A percentile compares a stretch with the other conserved stretches of the same genome.
These are phyloP conservation scores for Drosophila falleni DNA, from an alignment of 2,888 invertebrate species.

Conservation along the genomic window DNA sequence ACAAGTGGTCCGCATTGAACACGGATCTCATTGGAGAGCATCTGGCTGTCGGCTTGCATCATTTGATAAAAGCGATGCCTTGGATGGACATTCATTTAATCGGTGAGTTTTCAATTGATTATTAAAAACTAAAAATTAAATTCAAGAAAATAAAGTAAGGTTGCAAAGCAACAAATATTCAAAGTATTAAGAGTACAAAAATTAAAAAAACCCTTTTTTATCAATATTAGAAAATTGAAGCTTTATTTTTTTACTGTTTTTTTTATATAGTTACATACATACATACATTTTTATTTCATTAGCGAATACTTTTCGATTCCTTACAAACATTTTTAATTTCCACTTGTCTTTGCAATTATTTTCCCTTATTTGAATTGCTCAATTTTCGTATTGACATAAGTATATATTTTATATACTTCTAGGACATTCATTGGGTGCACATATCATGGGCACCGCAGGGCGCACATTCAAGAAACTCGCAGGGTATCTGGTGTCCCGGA, in stretches of 20 bases:
- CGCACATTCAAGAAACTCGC: slow-evolving; percentile 77
- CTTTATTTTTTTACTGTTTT: too few species aligned
- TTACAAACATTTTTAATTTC: too few species aligned
- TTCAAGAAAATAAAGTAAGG: not conserved
- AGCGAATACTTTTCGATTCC: too few species aligned
- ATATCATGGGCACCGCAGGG: slow-evolving; percentile 83
- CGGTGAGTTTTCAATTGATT: slow-evolving; percentile 45
- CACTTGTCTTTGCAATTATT: not conserved
- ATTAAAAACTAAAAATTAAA: too few species aligned
- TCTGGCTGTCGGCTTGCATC: slow-evolving; percentile 72
- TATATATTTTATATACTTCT: not conserved
- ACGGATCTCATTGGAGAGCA: slow-evolving; percentile 82
- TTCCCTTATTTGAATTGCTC: too few species aligned
- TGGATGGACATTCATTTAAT: slow-evolving; percentile 81
- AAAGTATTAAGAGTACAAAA: too few species aligned
- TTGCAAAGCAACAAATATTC: not conserved
- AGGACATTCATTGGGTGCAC: slow-evolving; percentile 85
- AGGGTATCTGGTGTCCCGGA: slow-evolving; percentile 74
- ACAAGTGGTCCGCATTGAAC: slow-evolving; percentile 84
- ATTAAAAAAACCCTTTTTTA: too few species aligned
- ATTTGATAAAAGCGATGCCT: slow-evolving; percentile 70
- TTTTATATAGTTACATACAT: too few species aligned
- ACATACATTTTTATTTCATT: too few species aligned
- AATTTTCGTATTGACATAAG: not conserved
- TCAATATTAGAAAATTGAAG: too few species aligned